Conservation (phyloP, 2,113 vertebrate genomes). For the Hypanus sabinus region DNA sequence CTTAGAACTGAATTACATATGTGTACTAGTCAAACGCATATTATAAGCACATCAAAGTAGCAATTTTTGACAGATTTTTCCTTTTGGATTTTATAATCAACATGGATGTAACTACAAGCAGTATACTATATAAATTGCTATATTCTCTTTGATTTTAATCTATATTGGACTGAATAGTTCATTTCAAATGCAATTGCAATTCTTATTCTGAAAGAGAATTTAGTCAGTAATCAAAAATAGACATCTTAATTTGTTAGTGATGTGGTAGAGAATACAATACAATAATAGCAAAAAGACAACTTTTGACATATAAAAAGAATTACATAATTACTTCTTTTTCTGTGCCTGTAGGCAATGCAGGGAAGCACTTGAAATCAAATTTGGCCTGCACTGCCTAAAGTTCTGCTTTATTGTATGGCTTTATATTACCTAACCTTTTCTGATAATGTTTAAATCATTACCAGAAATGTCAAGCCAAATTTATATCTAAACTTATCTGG, state of each 20-base stretch:
- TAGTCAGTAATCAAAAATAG: background rate
- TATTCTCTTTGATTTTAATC: background rate
- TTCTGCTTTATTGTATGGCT: background rate
- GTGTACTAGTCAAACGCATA: background rate
- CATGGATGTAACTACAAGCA: background rate
- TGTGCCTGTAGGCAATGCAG: background rate
- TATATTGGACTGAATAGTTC: background rate
- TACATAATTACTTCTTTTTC: background rate
- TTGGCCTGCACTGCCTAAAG: no score
- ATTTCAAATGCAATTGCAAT: background rate
- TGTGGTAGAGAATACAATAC: background rate
- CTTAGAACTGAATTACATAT: background rate
- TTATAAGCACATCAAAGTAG: background rate
- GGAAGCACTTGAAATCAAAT: constrained; percentile 4
- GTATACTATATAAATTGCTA: background rate
- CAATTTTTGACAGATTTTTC: background rate
- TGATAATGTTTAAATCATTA: background rate
- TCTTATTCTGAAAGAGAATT: background rate
- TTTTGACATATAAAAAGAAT: background rate
- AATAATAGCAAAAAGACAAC: background rate
- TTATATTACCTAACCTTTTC: background rate
- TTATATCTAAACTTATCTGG: background rate
- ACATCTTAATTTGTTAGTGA: background rate
- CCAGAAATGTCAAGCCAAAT: background rate
- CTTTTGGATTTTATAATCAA: background rate